Percentiles rank a stretch among this genome's conserved stretches.
phyloP scores from a whole-genome alignment of 2,888 invertebrate genomes.

The Creontiades dilutus region DNA sequence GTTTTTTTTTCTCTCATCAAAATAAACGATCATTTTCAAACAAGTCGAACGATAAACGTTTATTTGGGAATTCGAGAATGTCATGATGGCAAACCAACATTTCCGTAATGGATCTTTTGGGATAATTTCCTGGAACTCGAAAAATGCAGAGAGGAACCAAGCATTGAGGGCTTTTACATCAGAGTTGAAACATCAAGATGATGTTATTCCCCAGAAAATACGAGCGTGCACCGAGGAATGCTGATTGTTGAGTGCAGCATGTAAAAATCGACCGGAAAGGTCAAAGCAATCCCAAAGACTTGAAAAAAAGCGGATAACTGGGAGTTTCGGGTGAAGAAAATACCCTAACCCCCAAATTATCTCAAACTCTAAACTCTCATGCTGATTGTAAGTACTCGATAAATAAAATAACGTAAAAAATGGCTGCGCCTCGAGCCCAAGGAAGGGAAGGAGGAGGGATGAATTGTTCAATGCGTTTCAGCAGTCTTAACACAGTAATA shows the following conservation, averaged over 20 bases:
- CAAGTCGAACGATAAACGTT: no score
- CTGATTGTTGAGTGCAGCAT: neutral
- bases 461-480: slow-evolving; percentile 52
- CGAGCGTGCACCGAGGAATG: neutral
- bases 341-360: neutral
- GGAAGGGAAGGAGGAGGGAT: neutral
- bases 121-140: neutral
- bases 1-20: no score
- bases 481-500: slow-evolving; percentile 69
- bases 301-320: neutral
- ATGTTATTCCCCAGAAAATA: neutral
- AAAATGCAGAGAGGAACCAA: neutral
- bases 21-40: no score
- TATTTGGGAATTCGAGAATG: neutral
- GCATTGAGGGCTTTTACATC: neutral
- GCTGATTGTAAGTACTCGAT: slow-evolving; percentile 9
- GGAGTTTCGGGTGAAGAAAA: neutral
- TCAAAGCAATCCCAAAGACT: slow-evolving; percentile 44
- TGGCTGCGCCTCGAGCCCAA: neutral
- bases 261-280: slow-evolving; percentile 31
- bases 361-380: neutral
- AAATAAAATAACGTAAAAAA: slow-evolving; percentile 33
- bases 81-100: neutral
- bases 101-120: neutral
- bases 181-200: neutral